These are phyloP conservation scores for Blastobasis adustella DNA, from an alignment of 2,888 invertebrate species.

Conservation along the genomic window DNA sequence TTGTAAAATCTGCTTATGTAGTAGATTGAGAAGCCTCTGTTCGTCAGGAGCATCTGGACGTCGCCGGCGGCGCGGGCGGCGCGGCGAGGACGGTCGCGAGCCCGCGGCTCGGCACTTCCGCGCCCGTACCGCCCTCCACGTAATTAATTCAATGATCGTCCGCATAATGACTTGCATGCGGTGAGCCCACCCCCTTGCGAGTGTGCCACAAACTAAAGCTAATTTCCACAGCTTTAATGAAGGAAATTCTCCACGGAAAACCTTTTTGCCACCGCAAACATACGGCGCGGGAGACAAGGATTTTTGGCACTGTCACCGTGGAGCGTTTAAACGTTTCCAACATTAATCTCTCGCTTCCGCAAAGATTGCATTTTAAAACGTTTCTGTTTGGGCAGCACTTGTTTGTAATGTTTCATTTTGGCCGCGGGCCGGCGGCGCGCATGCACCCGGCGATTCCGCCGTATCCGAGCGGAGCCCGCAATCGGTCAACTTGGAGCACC, in stretches of 20 bases:
- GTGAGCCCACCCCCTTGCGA: constrained; percentile 43
- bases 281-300: constrained; percentile 31
- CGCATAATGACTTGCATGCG: constrained; percentile 67
- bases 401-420: constrained; percentile 49
- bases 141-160: constrained; percentile 72
- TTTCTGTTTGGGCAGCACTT: constrained; percentile 55
- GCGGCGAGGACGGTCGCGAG: constrained; percentile 15
- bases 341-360: constrained; percentile 60
- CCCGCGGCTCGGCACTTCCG: constrained; percentile 39
- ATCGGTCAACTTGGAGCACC: constrained; percentile 22
- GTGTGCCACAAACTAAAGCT: constrained; percentile 56
- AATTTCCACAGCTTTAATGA: constrained; percentile 60
- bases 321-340: constrained; percentile 51
- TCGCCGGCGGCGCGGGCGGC: neutral
- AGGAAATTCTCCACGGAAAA: constrained; percentile 47
- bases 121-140: constrained; percentile 36
- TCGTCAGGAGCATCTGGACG: no score
- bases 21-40: no score
- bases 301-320: constrained; percentile 60
- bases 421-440: constrained; percentile 8
- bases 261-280: constrained; percentile 53
- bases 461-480: constrained; percentile 17
- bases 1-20: no score
- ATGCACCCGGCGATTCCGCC: constrained; percentile 8
- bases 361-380: constrained; percentile 65